phyloP scores from a whole-genome alignment of 2,113 vertebrate species.

The Rafetus swinhoei region DNA sequence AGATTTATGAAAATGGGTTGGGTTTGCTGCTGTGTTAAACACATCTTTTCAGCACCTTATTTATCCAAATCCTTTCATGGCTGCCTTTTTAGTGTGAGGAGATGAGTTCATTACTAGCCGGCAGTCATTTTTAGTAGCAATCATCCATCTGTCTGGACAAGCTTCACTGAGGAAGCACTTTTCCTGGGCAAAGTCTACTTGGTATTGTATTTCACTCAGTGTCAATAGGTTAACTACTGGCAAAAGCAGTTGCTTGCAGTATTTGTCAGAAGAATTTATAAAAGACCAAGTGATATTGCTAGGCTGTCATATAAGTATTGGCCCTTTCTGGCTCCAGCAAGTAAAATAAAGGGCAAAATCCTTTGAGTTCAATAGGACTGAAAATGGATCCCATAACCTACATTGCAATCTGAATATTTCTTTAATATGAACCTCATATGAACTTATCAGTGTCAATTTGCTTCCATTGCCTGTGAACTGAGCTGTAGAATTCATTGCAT shows the following conservation, averaged over 20 bases:
- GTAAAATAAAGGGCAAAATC: background rate
- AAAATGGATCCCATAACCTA: background rate
- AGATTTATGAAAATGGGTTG: background rate
- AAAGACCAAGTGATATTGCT: background rate
- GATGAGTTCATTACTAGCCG: background rate
- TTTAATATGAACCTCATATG: background rate
- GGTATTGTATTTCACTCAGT: background rate
- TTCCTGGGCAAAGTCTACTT: background rate
- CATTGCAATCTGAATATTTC: background rate
- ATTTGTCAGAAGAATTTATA: background rate
- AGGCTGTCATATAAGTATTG: rapidly evolving
- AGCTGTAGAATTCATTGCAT: background rate
- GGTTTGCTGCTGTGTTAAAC: background rate
- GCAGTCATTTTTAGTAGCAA: background rate
- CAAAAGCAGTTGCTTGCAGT: background rate
- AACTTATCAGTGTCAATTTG: background rate
- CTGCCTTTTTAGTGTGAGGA: rapidly evolving
- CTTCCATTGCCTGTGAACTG: background rate
- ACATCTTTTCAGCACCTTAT: background rate
- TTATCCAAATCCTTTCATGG: background rate
- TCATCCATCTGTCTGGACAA: background rate
- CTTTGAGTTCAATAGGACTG: background rate
- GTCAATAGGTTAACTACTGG: background rate
- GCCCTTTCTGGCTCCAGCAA: background rate
- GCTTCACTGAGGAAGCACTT: background rate